phyloP scores from a whole-genome alignment of 2,888 invertebrate species.

The Nowickia ferox region DNA sequence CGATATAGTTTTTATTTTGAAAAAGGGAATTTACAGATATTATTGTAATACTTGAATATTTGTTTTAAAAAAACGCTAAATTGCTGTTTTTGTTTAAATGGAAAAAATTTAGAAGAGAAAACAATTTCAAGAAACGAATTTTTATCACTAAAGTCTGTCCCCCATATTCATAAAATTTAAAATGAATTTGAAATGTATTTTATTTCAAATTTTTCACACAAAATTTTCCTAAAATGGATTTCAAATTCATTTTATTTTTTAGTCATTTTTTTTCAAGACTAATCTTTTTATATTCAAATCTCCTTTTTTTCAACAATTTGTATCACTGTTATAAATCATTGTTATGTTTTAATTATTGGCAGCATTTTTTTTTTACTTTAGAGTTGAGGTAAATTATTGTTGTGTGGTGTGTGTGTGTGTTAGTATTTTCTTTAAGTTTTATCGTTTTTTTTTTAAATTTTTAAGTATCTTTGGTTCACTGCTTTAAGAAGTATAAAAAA shows the following conservation, averaged over 20 bases:
- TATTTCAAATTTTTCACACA: too few relatives aligned
- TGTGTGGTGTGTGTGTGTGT: slow-evolving; percentile 36
- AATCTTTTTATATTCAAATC: slow-evolving; percentile 18
- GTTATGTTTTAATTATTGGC: slow-evolving; percentile 20
- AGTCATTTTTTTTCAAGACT: slow-evolving; percentile 5
- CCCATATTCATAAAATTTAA: too few relatives aligned
- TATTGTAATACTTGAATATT: too few relatives aligned
- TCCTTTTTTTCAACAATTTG: slow-evolving; percentile 17
- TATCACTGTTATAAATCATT: slow-evolving; percentile 51
- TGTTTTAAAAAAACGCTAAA: too few relatives aligned
- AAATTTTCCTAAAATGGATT: too few relatives aligned
- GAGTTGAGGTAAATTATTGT: slow-evolving; percentile 60
- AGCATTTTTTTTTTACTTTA: slow-evolving; percentile 12
- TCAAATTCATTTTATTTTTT: not conserved
- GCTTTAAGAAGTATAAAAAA: slow-evolving; percentile 56
- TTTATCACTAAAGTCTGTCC: too few relatives aligned
- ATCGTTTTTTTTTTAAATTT: slow-evolving; percentile 24
- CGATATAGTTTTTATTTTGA: too few relatives aligned
- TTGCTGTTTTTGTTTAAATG: too few relatives aligned
- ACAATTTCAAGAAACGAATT: too few relatives aligned
- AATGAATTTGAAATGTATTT: too few relatives aligned
- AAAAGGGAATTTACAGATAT: too few relatives aligned
- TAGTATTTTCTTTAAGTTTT: slow-evolving; percentile 7
- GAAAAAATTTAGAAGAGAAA: too few relatives aligned
- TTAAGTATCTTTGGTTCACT: slow-evolving; percentile 70